Conservation (phyloP, 1,140 invertebrate species). For the Pseudomyrmex dendroicus region DNA sequence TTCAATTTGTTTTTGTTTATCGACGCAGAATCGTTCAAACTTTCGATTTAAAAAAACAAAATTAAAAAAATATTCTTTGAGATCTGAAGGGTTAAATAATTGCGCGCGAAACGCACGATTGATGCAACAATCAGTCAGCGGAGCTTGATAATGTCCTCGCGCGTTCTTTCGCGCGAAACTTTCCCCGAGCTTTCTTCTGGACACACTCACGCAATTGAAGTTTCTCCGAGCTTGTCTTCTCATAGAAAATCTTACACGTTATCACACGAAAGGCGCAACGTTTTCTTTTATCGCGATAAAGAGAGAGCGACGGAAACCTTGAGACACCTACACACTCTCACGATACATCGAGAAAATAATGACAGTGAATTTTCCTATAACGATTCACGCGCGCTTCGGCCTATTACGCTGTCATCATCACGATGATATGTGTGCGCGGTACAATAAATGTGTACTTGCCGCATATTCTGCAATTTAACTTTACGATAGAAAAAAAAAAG, state of each 20-base stretch:
- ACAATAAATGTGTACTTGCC: constrained; percentile 1
- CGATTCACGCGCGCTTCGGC: constrained; percentile 17
- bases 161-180: neutral
- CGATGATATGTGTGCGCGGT: neutral
- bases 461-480: neutral
- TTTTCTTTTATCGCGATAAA: constrained; percentile 5
- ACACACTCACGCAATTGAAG: too few species aligned
- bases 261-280: neutral
- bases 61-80: too few species aligned
- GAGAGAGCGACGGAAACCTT: neutral
- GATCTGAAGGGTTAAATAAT: too few species aligned
- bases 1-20: too few species aligned
- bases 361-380: constrained; percentile 38
- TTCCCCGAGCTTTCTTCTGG: neutral
- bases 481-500: neutral
- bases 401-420: neutral
- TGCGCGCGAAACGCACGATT: neutral
- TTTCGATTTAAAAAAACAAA: too few species aligned
- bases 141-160: too few species aligned
- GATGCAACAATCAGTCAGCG: too few species aligned
- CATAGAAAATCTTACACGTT: too few species aligned
- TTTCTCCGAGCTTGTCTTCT: too few species aligned
- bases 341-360: constrained; percentile 26
- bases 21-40: too few species aligned
- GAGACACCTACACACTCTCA: neutral